Base-by-base conservation (phyloP, 2,797 vertebrate species). In the Sorex maritimensis region DNA sequence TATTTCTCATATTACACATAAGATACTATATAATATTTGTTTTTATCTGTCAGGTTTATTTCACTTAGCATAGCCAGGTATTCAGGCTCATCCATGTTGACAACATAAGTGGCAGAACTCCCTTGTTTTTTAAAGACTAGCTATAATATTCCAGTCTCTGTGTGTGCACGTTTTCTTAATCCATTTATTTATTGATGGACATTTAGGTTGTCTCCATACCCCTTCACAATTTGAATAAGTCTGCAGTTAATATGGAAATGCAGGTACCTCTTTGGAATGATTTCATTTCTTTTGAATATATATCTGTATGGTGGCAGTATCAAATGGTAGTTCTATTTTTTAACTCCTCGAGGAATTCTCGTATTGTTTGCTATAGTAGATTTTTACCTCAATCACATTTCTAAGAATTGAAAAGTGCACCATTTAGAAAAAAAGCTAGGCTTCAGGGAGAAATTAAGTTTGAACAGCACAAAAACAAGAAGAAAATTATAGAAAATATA, bases 401-500 rank as follows among this genome's bases (percentile, higher is more conserved):
- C 79, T 72, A 92, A 68, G 61, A 49, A 38, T 86, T 82, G 26
- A 79, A 93, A 58, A 55, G n/a, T 41, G 1, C 21, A 17, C 11
- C 14, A 17, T 68, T 83, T 68, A 58, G 78, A 90, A 91, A 78
- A 81, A 30, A 10, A 9, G 6, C n/a, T 80, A 34, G 13, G 4
- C 63, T 87, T 91, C 26, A 19, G 83, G 81, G 67, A 30, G 15
- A 95, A 90, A 80, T n/a, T 72, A 94, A 94, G 21, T 2, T 52
- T 79, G 55, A 78, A 55, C 17, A 63, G 81, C 46, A 91, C 52
- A 93, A 81, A 90, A 6, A 67, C 2, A 34, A 92, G 88, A 80
- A 86, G 11, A 24, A 28, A 67, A 67, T 67, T 7, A 67, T 28
- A 67, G 63, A 28, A 12, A 58, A 58, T 21, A 58, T 3, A 21